Percentiles rank a stretch among this genome's conserved stretches.
These are phyloP conservation scores for Oxytorus armatus DNA, from an alignment of 2,888 invertebrate species.

Conservation along the genomic window DNA sequence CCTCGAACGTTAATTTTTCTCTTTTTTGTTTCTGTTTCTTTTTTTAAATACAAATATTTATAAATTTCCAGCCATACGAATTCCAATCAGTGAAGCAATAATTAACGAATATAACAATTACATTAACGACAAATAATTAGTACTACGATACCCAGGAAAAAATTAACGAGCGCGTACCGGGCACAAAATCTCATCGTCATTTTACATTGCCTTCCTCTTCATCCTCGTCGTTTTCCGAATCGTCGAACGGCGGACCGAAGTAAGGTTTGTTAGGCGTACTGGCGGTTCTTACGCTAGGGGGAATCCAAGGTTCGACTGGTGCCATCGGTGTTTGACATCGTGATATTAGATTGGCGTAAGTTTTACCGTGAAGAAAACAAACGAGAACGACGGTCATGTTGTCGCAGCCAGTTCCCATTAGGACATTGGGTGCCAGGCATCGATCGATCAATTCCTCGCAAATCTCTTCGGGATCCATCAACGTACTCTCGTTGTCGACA, in stretches of 20 bases:
- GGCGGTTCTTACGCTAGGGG: too few relatives aligned
- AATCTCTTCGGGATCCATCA: slow-evolving; percentile 96
- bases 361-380: slow-evolving; percentile 89
- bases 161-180: not conserved
- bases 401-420: slow-evolving; percentile 98
- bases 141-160: slow-evolving; percentile 65
- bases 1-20: not conserved
- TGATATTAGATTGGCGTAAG: slow-evolving; percentile 84
- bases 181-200: slow-evolving; percentile 34
- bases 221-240: slow-evolving; percentile 50
- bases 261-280: not conserved
- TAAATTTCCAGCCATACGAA: slow-evolving; percentile 72
- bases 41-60: slow-evolving; percentile 75
- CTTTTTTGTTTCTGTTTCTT: slow-evolving; percentile 24
- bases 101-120: slow-evolving; percentile 56
- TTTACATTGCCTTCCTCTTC: slow-evolving; percentile 51
- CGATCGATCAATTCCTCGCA: slow-evolving; percentile 98
- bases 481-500: slow-evolving; percentile 85
- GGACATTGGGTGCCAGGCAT: slow-evolving; percentile 98
- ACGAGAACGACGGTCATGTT: slow-evolving; percentile 99
- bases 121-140: slow-evolving; percentile 66
- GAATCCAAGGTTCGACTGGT: slow-evolving; percentile 33
- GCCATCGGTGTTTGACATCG: slow-evolving; percentile 72
- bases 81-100: slow-evolving; percentile 45
- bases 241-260: slow-evolving; percentile 17